Percentiles rank a stretch among this genome's conserved stretches.
These are phyloP conservation scores for Crenichthys baileyi DNA, from an alignment of 2,797 vertebrate genomes.

Conservation along the genomic window DNA sequence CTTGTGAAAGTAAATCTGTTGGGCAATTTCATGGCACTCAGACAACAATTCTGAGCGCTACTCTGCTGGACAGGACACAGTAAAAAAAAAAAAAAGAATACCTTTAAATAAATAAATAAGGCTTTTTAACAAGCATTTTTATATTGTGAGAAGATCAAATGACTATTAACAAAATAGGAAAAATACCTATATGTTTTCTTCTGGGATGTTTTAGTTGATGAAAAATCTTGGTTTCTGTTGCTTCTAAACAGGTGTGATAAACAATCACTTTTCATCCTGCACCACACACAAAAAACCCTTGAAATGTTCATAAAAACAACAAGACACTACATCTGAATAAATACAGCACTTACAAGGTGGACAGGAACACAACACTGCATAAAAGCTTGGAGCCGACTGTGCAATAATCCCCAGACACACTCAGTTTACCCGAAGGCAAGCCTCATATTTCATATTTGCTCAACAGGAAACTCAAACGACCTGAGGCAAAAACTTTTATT, in stretches of 20 bases:
- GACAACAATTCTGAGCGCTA: no score
- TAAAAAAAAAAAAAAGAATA: no score
- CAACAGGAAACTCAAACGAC: slow-evolving; percentile 5
- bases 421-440: neutral
- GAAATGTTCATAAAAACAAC: neutral
- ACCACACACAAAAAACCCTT: neutral
- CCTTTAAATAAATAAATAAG: neutral
- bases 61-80: no score
- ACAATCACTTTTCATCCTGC: neutral
- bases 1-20: no score
- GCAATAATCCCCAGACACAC: neutral
- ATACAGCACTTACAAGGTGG: neutral
- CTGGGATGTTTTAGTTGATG: neutral
- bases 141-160: no score
- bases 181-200: neutral
- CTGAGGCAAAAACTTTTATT: slow-evolving; percentile 18
- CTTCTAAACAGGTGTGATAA: neutral
- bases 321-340: neutral
- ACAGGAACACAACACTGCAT: neutral
- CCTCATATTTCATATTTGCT: slow-evolving; percentile 6
- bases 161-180: no score
- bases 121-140: no score
- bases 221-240: neutral
- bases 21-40: no score
- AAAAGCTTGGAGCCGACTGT: neutral